Conservation (phyloP, 2,888 invertebrate species). For the Drosophila tanythrix region DNA sequence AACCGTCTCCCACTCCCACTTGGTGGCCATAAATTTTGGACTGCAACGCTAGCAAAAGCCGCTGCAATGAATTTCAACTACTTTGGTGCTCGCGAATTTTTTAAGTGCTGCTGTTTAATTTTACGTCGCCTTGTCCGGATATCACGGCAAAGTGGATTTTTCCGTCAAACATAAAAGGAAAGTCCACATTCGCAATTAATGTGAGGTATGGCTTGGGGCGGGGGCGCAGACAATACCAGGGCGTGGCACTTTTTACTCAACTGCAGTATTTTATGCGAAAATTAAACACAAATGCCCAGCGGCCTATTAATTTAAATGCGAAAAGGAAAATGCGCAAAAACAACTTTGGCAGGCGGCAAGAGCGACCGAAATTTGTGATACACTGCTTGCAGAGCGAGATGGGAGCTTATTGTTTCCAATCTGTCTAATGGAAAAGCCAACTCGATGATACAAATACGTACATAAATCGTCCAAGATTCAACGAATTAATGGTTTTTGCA, state of each 20-base stretch:
- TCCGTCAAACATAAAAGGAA: conserved; percentile 77
- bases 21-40: conserved; percentile 65
- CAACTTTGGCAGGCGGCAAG: conserved; percentile 12
- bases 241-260: conserved; percentile 40
- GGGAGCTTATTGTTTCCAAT: background rate
- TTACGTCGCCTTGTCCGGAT: conserved; percentile 64
- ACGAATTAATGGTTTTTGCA: background rate
- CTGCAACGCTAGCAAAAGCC: conserved; percentile 41
- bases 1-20: background rate
- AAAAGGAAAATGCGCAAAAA: conserved; percentile 39
- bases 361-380: conserved; percentile 14
- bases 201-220: conserved; percentile 3
- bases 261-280: conserved; percentile 65
- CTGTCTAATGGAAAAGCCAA: background rate
- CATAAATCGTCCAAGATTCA: background rate
- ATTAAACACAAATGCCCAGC: conserved; percentile 76
- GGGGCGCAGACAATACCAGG: background rate
- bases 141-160: conserved; percentile 80
- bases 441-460: background rate
- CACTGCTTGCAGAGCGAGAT: background rate
- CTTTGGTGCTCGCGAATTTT: conserved; percentile 62
- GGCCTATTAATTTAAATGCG: conserved; percentile 75
- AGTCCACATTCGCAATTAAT: conserved; percentile 65
- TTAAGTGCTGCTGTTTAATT: conserved; percentile 70
- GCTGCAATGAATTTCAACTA: conserved; percentile 70